phyloP scores from a whole-genome alignment of 1,140 invertebrate genomes.

The Amyelois transitella region DNA sequence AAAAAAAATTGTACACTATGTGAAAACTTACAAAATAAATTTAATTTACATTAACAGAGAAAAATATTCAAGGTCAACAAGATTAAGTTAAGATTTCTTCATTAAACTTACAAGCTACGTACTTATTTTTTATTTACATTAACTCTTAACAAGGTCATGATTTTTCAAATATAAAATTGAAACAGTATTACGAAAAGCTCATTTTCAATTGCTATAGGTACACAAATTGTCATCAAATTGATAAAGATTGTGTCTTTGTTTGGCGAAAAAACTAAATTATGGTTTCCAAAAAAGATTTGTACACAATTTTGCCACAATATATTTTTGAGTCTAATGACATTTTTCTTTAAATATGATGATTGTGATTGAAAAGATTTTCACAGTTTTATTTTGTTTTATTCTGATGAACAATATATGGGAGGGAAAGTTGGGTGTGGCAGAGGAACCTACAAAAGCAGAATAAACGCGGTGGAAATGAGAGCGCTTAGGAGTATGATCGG shows the following conservation, averaged over 20 bases:
- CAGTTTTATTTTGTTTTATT: too few relatives aligned
- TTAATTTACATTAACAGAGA: constrained; percentile 71
- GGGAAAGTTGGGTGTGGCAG: too few relatives aligned
- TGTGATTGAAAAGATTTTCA: too few relatives aligned
- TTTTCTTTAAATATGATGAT: too few relatives aligned
- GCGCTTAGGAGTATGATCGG: too few relatives aligned
- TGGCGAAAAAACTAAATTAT: background rate
- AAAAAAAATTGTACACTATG: constrained; percentile 71
- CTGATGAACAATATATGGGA: too few relatives aligned
- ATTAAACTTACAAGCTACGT: constrained; percentile 51
- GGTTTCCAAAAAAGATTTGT: background rate
- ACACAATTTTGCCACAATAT: background rate
- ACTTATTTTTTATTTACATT: constrained; percentile 65
- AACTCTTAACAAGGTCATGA: constrained; percentile 46
- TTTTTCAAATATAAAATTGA: constrained; percentile 15
- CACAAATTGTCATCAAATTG: background rate
- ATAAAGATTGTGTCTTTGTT: background rate
- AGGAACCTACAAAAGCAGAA: too few relatives aligned
- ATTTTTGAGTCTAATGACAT: background rate
- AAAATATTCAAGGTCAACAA: constrained; percentile 68
- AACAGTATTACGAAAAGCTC: constrained; percentile 34
- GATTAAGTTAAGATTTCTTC: constrained; percentile 61
- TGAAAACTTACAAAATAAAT: constrained; percentile 64
- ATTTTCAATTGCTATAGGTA: background rate
- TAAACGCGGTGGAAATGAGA: too few relatives aligned